Evolutionary conservation across 2,888 invertebrate species (phyloP).

Genomic region (Molorchus minor): DNA sequence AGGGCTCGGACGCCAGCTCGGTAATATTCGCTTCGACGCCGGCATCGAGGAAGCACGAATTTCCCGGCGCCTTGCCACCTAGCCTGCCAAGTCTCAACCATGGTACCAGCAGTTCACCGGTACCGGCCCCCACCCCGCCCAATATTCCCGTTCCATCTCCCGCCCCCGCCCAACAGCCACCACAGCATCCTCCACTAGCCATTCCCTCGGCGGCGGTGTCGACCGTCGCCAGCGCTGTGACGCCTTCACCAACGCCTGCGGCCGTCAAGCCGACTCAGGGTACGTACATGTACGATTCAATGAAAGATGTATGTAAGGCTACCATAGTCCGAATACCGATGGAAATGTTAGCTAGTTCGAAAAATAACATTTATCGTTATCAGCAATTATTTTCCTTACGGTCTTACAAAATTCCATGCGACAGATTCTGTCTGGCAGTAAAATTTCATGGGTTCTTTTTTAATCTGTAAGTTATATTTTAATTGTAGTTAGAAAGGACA

Average conservation of each 20-base stretch:
- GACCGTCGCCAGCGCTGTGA: conserved; percentile 45
- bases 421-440: no score
- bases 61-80: conserved; percentile 66
- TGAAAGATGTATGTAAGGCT: no score
- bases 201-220: conserved; percentile 53
- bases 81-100: conserved; percentile 68
- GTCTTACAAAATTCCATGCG: no score
- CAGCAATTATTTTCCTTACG: no score
- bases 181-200: conserved; percentile 54
- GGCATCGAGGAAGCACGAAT: conserved; percentile 75
- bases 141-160: conserved; percentile 74
- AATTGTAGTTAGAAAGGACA: no score
- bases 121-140: conserved; percentile 72
- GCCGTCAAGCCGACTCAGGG: conserved; percentile 38
- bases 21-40: conserved; percentile 65
- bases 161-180: conserved; percentile 75
- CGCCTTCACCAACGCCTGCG: conserved; percentile 32
- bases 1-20: conserved; percentile 82
- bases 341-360: no score
- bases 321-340: no score
- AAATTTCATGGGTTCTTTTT: no score
- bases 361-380: no score
- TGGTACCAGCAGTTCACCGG: conserved; percentile 69
- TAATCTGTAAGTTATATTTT: no score
- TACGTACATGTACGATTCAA: conserved; percentile 13